Conservation (phyloP, 2,888 invertebrate genomes). For the Ceriagrion tenellum region DNA sequence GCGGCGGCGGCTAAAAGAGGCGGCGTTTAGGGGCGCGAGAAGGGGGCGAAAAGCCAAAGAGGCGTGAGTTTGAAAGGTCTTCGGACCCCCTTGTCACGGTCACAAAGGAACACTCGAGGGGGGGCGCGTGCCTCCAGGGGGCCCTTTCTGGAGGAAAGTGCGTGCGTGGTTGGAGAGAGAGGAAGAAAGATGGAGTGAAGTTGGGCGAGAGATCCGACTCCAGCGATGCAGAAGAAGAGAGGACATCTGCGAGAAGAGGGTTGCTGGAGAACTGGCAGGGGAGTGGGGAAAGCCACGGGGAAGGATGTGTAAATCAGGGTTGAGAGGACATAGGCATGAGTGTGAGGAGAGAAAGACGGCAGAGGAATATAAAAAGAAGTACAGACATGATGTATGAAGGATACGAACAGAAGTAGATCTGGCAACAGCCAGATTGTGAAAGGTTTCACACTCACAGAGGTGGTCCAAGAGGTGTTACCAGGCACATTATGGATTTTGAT, state of each 20-base stretch:
- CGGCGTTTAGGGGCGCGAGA: background rate
- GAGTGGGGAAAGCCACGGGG: background rate
- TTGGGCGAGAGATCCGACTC: background rate
- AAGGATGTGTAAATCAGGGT: background rate
- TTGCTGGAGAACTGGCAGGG: background rate
- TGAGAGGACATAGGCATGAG: background rate
- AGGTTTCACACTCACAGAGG: background rate
- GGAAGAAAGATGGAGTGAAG: background rate
- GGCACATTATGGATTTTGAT: too few relatives aligned
- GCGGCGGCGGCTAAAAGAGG: background rate
- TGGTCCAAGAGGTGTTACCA: too few relatives aligned
- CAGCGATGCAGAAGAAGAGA: background rate
- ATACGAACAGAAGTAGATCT: background rate
- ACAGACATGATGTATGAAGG: background rate
- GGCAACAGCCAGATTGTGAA: background rate
- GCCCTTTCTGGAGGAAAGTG: too few relatives aligned
- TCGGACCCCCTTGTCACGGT: background rate
- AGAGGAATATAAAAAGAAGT: background rate
- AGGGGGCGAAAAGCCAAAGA: background rate
- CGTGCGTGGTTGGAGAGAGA: background rate
- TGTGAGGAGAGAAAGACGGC: background rate
- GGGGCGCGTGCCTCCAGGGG: background rate
- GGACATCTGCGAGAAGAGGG: background rate
- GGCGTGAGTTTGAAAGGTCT: conserved; percentile 52
- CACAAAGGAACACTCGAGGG: background rate